Base-by-base conservation (phyloP, 2,888 invertebrate species). In the Torymus texanus region DNA sequence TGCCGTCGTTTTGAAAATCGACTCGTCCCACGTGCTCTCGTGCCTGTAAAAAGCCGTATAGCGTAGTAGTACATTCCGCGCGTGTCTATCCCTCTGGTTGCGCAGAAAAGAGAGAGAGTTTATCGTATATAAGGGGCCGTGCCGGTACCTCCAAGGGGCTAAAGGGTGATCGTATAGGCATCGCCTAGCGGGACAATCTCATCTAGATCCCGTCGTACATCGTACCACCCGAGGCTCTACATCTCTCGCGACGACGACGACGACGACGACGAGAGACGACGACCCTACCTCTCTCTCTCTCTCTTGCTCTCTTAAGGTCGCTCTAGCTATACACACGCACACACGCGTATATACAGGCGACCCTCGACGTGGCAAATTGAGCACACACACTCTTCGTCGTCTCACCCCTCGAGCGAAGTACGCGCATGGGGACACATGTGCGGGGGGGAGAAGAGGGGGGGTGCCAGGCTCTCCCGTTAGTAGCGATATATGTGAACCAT, bases 201-300 rank as follows among this genome's bases (percentile, higher is more conserved):
- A 90, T 90, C 88, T 89, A 88, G 88, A 89, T 89, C 88, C 90
- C 88, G 85, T 89, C 89, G 89, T 90, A 90, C 87, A 89, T 90
- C 88, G 88, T 88, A 87, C 84, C 84, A 88, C 87, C 87, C 86
- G 86, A 87, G 88, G 87, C 87, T 85, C 86, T 90, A 89, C 88
- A 88, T 90, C 89, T 89, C 86, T 82, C 76, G 18, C 14, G 18
- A 65, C 55, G 75, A 61, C 41, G 53, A 5, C 55, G 75, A 61
- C 41, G 53, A 5, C 58, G 29, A 24, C 56, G 73, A 65, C 11
- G 83, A 84, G 76, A 80, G 82, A 84, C 83, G 82, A 84, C 83
- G 85, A 86, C 84, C 84, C 83, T 80, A 61, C 75, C 77, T 5
- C 61, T 71, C 79, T 16, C 78, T 81, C 78, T 56, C 70, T 79